Evolutionary conservation across 2,113 vertebrate genomes (phyloP), one percentile per base, ranked within the genome.

Genomic region (Protobothrops mucrosquamatus): DNA sequence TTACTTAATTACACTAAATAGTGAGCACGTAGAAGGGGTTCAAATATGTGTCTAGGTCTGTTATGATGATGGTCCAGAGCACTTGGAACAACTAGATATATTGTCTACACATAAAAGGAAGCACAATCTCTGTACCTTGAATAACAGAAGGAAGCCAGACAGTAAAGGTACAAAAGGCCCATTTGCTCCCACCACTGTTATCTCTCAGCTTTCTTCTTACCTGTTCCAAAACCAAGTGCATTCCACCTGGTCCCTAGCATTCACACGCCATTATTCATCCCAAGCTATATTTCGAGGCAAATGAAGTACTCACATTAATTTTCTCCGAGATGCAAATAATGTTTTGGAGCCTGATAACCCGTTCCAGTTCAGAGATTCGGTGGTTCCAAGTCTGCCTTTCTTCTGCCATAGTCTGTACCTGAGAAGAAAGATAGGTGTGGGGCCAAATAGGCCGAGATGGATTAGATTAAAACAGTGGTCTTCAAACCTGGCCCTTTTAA

Each of bases 321-420:
- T 95, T 96, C 94, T 98, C 97, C 94, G 97, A 92, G 39, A 93
- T 95, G 94, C 94, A 94, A 8, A 98, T 97, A 93, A 95, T 95
- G 85, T 93, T 97, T 93, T 97, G 98, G 26, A 96, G 96, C 55
- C 93, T 95, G 69, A 94, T 93, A 18, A 98, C 97, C 89, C 97
- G 96, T 86, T 98, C 96, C 2, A 97, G 95, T 29, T 96, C 96
- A 14, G 95, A 97, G 94, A 98, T 97, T 59, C 96, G 96, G 29
- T 89, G 94, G 92, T 98, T 98, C 93, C 98, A 93, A 51, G 93
- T 94, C 54, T 97, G 96, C 26, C 97, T 97, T 59, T 98, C 98
- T 9, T 85, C 69, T 1, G 90, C 90, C 93, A 92, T 93, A 48
- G 11, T 93, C 51, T 85, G 69, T 7, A 57, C 88, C 89, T 89